These are phyloP conservation scores for Saguinus imperator DNA, from an alignment of 2,113 vertebrate genomes.

Conservation along the genomic window DNA sequence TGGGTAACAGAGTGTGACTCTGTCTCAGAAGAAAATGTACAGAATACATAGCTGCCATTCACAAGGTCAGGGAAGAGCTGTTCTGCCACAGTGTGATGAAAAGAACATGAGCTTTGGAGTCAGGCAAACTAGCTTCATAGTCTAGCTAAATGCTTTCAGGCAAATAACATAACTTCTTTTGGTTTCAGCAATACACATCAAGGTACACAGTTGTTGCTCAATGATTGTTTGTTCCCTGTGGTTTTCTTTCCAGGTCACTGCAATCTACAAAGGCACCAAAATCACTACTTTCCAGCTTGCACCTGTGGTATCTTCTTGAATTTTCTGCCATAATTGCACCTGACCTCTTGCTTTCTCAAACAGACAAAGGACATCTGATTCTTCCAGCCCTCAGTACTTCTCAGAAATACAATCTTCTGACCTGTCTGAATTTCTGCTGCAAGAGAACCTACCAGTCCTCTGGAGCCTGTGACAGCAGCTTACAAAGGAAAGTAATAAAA, in stretches of 20 bases:
- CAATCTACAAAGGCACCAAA: background rate
- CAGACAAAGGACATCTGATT: conserved; percentile 27
- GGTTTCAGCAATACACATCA: background rate
- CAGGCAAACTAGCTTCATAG: background rate
- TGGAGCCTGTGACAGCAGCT: background rate
- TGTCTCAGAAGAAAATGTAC: background rate
- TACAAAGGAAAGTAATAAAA: background rate
- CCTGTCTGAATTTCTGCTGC: background rate
- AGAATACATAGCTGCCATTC: background rate
- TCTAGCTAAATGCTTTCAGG: background rate
- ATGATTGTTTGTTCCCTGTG: background rate
- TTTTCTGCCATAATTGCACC: background rate
- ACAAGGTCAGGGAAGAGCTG: background rate
- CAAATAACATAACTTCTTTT: background rate
- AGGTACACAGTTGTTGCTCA: background rate
- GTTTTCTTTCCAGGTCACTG: conserved; percentile 4
- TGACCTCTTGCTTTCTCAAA: background rate
- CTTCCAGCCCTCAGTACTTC: background rate
- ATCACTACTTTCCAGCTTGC: background rate
- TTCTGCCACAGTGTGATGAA: background rate
- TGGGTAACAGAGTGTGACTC: too few relatives aligned
- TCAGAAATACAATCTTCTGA: background rate
- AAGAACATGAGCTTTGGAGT: background rate
- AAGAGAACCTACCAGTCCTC: background rate
- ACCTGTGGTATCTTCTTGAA: background rate